These are phyloP conservation scores for Argyra leucocephala DNA, from an alignment of 2,888 invertebrate genomes.

Conservation along the genomic window DNA sequence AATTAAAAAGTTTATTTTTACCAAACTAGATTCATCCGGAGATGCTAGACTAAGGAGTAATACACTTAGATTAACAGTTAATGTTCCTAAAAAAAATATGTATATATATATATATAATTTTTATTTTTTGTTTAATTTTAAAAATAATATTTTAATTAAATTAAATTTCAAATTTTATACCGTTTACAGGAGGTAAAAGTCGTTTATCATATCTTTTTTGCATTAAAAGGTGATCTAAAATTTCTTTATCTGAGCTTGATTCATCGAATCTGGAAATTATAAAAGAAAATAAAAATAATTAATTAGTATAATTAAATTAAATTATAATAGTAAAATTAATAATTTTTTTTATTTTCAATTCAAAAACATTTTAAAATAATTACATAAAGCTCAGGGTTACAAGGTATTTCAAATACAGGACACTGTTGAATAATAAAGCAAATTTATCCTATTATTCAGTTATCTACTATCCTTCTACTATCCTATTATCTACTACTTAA, in stretches of 20 bases:
- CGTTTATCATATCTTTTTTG: slow-evolving; percentile 86
- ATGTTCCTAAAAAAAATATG: slow-evolving; percentile 62
- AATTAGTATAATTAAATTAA: slow-evolving; percentile 8
- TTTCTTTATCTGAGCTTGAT: slow-evolving; percentile 86
- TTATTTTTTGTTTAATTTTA: neutral
- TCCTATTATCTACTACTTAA: too few species aligned
- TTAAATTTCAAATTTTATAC: slow-evolving; percentile 44
- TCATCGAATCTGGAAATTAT: slow-evolving; percentile 67
- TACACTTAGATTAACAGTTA: slow-evolving; percentile 89
- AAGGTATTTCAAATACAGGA: too few species aligned
- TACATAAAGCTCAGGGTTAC: too few species aligned
- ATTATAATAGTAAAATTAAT: slow-evolving; percentile 7
- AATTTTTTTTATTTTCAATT: slow-evolving; percentile 1
- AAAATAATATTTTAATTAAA: neutral
- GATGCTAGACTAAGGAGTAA: slow-evolving; percentile 87
- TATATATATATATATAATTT: slow-evolving; percentile 22
- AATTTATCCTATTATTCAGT: too few species aligned
- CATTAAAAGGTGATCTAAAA: slow-evolving; percentile 79
- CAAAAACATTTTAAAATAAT: too few species aligned
- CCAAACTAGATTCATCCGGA: slow-evolving; percentile 92
- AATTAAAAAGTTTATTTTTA: slow-evolving; percentile 48
- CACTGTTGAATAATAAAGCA: too few species aligned
- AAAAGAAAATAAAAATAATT: slow-evolving; percentile 17
- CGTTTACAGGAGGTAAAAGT: slow-evolving; percentile 81
- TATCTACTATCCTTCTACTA: too few species aligned